Base-by-base conservation (phyloP, 35 echinoderm and acorn worm species). In the Hemicentrotus pulcherrimus region DNA sequence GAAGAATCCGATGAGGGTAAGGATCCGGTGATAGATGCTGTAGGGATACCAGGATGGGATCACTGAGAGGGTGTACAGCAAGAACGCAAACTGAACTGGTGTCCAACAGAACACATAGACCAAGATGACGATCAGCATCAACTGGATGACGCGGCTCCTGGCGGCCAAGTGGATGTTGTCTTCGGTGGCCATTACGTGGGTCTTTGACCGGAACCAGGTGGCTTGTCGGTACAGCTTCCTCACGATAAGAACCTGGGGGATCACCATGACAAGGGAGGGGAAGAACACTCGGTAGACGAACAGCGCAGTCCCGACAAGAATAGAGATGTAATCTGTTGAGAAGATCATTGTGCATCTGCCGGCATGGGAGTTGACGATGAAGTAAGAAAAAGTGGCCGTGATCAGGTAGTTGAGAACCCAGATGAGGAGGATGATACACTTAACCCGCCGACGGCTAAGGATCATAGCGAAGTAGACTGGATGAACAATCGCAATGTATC, bases 41-140 rank as follows among this genome's bases (percentile, higher is more conserved):
- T 95, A 95, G 0, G 96, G 91, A 47, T 99, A 97, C 30, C 55
- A 16, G 6, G 70, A 46, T 7, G 95, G 88, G 12, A 96, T 94
- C 5, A 94, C 91, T 32, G 96, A 96, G 31, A 97, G 94, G 85
- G 95, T 99, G 88, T 96, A 99, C 18, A 95, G 94, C 16, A 99
- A 94, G 32, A 96, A 97, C 10, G 48, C 45, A 0, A 97, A 33
- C 48, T 99, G 97, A 31, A 96, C 94, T 31, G 97, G 97, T 19
- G 94, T 88, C 98, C 98, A 99, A 31, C 98, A 99, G 11, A 97
- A 47, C 16, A 99, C 97, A 85, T 97, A 99, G 32, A 92, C 97
- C 4, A 99, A 31, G 31, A 99, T 96, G 9, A 99, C 98, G n/a
- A 97, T 60, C 46, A 99, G 85, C 88, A 99, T 61, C 89, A 97